Base-by-base conservation (phyloP, 2,888 invertebrate genomes). In the Drosophila phalerata region DNA sequence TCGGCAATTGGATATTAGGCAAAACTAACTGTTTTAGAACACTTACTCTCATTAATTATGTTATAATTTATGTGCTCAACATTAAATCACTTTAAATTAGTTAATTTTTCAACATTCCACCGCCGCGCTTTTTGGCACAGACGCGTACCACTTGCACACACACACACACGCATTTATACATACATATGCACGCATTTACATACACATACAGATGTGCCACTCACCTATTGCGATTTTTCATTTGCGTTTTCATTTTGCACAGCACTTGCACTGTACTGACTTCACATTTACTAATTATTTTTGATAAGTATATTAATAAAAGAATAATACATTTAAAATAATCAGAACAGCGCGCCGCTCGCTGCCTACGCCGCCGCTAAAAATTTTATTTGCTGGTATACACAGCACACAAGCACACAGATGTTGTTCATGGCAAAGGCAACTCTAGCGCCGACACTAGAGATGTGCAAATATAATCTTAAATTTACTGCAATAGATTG, bases 361-460 rank as follows among this genome's bases (percentile, higher is more conserved):
- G 42, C 43, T 66, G 71, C 67, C 64, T 64, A 67, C 70, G 69
- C 82, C 84, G 85, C 85, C 87, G 89, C 79, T 78, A 73, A 68
- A 88, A 87, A 77, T 76, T 85, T 79, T 88, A 77, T 71, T 80
- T 64, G 72, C 69, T 75, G 79, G 87, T 85, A 88, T 89, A 85
- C 87, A 87, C 85, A 82, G 77, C 74, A 73, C 64, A 71, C 79
- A 79, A 64, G 62, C 78, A 77, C 69, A 73, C 74, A 78, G 60
- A 75, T 68, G 73, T 73, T 73, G 52, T 47, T 69, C 55, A 58
- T 60, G 37, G 69, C 69, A 5, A 43, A 19, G 75, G 72, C 72
- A 73, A 73, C 72, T 58, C 73, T 73, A 75, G 49, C 32, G 75
- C 53, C 69, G 75, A 74, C 72, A 47, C n/a, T 72, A 58, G 77